A percentile compares a stretch with the other conserved stretches of the same genome.
Conservation (phyloP, 2,113 vertebrate species). For the Cynocephalus volans region DNA sequence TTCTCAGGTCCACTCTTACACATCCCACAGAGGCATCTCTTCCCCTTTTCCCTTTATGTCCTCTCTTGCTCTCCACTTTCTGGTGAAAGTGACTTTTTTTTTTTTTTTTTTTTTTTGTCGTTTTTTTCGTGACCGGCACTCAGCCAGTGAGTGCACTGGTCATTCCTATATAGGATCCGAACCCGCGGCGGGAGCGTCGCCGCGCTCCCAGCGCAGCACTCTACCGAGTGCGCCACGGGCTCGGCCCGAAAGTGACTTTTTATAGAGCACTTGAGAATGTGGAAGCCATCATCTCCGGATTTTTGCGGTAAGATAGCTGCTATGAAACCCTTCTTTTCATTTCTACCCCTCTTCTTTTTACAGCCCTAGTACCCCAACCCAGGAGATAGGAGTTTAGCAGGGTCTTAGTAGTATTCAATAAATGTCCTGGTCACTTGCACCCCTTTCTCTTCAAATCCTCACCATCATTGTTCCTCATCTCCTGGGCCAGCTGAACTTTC, state of each 20-base stretch:
- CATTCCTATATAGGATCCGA: too few species aligned
- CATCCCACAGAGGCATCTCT: neutral
- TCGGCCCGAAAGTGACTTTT: conserved; percentile 46
- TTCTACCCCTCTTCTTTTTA: neutral
- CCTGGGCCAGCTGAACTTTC: neutral
- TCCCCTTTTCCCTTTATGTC: neutral
- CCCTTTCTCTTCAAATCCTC: conserved; percentile 9
- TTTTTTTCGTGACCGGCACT: too few species aligned
- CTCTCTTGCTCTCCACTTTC: conserved; percentile 8
- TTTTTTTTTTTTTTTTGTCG: too few species aligned
- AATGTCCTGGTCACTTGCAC: neutral
- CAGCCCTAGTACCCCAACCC: neutral
- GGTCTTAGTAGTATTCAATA: conserved; percentile 23
- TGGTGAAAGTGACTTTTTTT: conserved; percentile 23
- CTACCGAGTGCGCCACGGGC: too few species aligned
- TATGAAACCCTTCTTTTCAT: neutral
- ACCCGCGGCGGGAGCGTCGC: too few species aligned
- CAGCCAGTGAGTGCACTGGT: too few species aligned
- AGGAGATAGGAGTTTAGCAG: neutral
- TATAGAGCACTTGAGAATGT: conserved; percentile 15
- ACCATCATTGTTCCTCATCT: neutral
- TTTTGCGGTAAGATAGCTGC: conserved; percentile 1
- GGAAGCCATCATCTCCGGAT: conserved; percentile 19
- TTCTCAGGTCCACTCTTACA: neutral
- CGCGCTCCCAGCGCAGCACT: too few species aligned